Conservation (phyloP, 2,888 invertebrate species). For the Andrena praecox region DNA sequence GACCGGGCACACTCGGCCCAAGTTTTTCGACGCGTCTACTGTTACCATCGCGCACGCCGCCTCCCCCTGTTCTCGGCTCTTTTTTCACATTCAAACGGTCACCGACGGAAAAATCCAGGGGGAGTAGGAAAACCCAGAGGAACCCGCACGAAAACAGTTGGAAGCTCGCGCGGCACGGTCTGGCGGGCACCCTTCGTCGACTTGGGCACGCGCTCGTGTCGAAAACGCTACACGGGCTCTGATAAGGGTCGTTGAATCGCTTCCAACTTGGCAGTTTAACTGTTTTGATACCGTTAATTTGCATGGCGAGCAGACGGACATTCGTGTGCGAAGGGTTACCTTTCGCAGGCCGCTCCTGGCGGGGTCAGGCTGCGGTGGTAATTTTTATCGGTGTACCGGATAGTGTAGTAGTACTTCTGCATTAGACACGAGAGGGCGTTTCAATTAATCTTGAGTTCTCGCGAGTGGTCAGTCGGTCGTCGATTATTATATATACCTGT, state of each 20-base stretch:
- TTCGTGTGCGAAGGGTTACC: background rate
- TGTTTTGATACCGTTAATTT: constrained; percentile 27
- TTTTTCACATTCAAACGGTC: background rate
- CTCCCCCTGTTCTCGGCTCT: background rate
- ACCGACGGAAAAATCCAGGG: background rate
- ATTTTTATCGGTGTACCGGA: no score
- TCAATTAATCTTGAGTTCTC: no score
- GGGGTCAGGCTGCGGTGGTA: no score
- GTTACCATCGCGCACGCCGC: background rate
- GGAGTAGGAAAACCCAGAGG: background rate
- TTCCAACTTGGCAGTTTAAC: constrained; percentile 17
- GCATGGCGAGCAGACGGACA: background rate
- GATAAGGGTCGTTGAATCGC: constrained; percentile 20
- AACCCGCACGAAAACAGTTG: background rate
- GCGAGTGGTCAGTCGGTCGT: no score
- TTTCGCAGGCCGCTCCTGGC: no score
- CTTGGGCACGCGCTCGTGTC: background rate
- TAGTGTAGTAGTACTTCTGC: no score
- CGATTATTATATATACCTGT: no score
- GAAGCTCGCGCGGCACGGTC: background rate
- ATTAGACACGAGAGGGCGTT: no score
- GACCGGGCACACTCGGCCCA: constrained; percentile 15
- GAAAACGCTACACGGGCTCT: background rate
- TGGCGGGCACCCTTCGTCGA: background rate
- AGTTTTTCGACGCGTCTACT: constrained; percentile 33